Evolutionary conservation across 2,113 vertebrate genomes (phyloP), one percentile per base, ranked within the genome.

Genomic region (Ifrita kowaldi): DNA sequence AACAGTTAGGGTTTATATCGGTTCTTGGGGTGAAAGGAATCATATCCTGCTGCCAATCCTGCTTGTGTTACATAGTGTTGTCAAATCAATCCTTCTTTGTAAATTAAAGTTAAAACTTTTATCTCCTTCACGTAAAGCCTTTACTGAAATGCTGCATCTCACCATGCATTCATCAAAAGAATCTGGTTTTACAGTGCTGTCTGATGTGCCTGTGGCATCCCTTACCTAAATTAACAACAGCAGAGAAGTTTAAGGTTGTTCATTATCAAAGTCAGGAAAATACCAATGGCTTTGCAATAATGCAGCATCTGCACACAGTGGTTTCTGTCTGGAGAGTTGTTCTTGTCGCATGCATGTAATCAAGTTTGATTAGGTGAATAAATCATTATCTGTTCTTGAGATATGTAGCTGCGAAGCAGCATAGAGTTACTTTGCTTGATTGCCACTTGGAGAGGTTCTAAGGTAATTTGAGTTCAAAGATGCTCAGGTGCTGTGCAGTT

Each of bases 341-440:
- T 75, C 49, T 65, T 55, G 16, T 64, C 1, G 9, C 16, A 18
- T 53, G 37, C 59, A 67, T 53, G 71, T n/a, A 52, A 76, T 82
- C 63, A 39, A 32, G 42, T 39, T 77, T 93, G 88, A 91, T 75
- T 76, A 94, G 83, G 79, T 35, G 88, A 70, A 75, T 63, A 82
- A 68, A 37, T 74, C 47, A 79, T 62, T 28, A 7, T 82, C 74
- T 49, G 26, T 41, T 49, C 35, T 73, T 77, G 77, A 62, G 46
- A 57, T 1, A 2, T 47, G 27, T 85, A 59, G 23, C 32, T 16
- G 13, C 46, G 42, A 64, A 85, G 44, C 65, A 57, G 24, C 46
- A 35, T 37, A 22, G 39, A 41, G 23, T 86, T 79, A 33, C 42
- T 93, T 41, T 32, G 27, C 44, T 42, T 59, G 46, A 75, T 92